Percentiles rank a stretch among this genome's conserved stretches.
phyloP scores from a whole-genome alignment of 2,113 vertebrate genomes.

The Anas platyrhynchos region DNA sequence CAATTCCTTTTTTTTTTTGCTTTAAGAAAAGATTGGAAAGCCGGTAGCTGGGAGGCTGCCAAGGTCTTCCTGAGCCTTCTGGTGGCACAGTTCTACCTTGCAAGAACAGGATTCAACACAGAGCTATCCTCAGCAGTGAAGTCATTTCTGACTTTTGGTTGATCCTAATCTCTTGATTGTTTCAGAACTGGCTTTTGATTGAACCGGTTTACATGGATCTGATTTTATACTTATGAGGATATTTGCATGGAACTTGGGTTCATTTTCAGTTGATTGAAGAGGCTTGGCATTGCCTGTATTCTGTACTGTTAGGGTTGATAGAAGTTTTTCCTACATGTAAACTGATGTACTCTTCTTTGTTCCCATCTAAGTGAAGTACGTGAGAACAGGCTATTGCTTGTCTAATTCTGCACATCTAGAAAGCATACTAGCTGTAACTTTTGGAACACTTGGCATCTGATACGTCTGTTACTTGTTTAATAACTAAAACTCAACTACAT shows the following conservation, averaged over 20 bases:
- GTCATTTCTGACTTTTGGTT: neutral
- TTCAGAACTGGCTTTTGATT: neutral
- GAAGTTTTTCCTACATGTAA: neutral
- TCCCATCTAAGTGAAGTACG: neutral
- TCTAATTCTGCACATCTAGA: neutral
- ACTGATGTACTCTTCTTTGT: neutral
- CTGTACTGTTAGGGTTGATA: neutral
- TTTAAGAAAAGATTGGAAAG: neutral
- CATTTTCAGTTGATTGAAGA: neutral
- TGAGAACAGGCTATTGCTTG: neutral
- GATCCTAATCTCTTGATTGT: neutral
- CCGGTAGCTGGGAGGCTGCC: neutral
- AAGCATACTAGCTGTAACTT: neutral
- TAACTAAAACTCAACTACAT: neutral
- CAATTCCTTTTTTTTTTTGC: neutral
- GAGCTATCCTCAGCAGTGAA: neutral
- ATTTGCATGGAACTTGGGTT: neutral
- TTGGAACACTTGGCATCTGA: neutral
- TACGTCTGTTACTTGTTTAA: neutral
- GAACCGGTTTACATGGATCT: neutral
- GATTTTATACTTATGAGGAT: neutral
- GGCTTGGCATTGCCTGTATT: neutral
- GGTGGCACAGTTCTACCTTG: neutral
- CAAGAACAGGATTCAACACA: neutral
- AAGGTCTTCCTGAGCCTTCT: neutral